Evolutionary conservation across 2,797 vertebrate genomes (phyloP), one percentile per base, ranked within the genome.

Genomic region (Glossophaga mutica): DNA sequence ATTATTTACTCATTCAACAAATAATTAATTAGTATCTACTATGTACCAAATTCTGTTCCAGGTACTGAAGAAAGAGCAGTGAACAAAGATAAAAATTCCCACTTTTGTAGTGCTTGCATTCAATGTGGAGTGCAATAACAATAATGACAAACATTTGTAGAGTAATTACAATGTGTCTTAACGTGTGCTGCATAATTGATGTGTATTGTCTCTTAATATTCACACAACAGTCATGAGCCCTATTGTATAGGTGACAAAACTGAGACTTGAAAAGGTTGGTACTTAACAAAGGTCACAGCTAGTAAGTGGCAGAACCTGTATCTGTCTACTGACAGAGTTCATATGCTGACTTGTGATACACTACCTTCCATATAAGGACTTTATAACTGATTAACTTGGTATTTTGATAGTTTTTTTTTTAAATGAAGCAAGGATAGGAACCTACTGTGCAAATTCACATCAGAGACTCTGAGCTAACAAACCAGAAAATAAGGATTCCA

Each of bases 201-300:
- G 3, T 91, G 62, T 6, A 3, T 78, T 91, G 19, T 85, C 34
- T 78, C 52, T 62, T n/a, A n/a, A 78, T 76, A 34, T 62, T 85
- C 42, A 22, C 42, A 22, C 59, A 91, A 22, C 18, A 55, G 21
- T 86, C 37, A 24, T 46, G 46, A 94, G 32, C 59, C 39, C 9
- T 90, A 78, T 24, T 22, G 14, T 78, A 85, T 29, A 91, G 68
- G 71, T n/a, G 68, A 95, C 46, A 95, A 93, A 86, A 94, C 37
- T 7, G n/a, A 77, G 42, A 90, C 29, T 73, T 71, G 21, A 48
- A 70, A 55, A 82, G 42, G 18, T 81, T 74, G 70, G 22, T 42
- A 62, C 67, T 81, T 46, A 74, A 9, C 74, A 42, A 73, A 90
- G 65, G 67, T 39, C 70, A 94, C 44, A 48, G 2, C 79, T 65